Evolutionary conservation across 2,888 invertebrate genomes (phyloP), one percentile per base, ranked within the genome.

Genomic region (Nomada ruficornis): DNA sequence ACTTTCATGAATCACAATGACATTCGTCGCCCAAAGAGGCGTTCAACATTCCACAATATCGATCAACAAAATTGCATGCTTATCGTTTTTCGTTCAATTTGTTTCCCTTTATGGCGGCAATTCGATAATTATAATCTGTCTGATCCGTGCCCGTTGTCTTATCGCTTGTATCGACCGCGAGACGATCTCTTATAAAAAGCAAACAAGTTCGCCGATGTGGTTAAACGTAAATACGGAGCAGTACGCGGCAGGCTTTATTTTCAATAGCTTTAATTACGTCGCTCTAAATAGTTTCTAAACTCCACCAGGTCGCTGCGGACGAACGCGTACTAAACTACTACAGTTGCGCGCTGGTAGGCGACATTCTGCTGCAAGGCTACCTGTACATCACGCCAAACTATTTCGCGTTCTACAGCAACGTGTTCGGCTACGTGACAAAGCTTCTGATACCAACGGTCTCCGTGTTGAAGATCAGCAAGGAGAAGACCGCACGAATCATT

Each of bases 351-450:
- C 95, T 98, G 90, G 97, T 98, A 82, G 97, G 98, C 84, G 98
- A 98, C 94, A 98, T 98, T 89, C 95, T 98, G 71, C 96, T 98
- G 36, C 98, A 98, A 95, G 98, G 98, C 74, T 97, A 98, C 93
- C 96, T 99, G 89, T 98, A 98, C 95, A 98, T 98, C 93, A 98
- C 98, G 84, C 97, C 97, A 93, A 98, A 98, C 94, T 98, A 98
- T 95, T 98, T 98, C 95, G 98, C 98, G 89, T 98, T 98, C 95
- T 98, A 98, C 94, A 98, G 98, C 85, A 98, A 98, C 94, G 98
- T 99, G 80, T 98, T 98, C 94, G 98, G 98, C 91, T 98, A 98
- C 94, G 97, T 98, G 87, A 98, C 98, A 91, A 98, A 98, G 97
- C 95, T 98, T 88, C 95, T 98, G 90, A 98, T 99, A 92, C 98